Percentiles rank a stretch among this genome's conserved stretches.
Conservation (phyloP, 2,888 invertebrate genomes). For the Cerastoderma edule region DNA sequence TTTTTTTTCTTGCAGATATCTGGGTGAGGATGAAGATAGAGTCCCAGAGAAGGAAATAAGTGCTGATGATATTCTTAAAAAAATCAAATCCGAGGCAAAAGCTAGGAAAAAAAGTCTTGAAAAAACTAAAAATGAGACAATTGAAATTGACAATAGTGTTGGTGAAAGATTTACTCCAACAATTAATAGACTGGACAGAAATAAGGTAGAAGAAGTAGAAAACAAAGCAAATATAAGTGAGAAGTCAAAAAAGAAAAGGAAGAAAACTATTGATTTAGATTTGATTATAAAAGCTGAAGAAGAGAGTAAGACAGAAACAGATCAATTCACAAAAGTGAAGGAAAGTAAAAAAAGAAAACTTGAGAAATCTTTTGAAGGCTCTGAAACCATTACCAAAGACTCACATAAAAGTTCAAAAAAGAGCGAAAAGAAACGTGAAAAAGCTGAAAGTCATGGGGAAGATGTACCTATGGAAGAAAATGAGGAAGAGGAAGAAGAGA, state of each 20-base stretch:
- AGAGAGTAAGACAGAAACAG: conserved; percentile 15
- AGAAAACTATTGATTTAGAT: conserved; percentile 7
- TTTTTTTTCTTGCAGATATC: conserved; percentile 48
- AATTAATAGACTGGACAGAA: neutral
- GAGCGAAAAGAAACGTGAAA: neutral
- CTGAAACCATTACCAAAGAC: neutral
- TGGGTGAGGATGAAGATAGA: conserved; percentile 57
- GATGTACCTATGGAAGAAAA: neutral
- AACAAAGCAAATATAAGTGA: neutral
- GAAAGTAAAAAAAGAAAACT: conserved; percentile 6
- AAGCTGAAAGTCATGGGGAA: neutral
- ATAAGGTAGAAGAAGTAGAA: conserved; percentile 15
- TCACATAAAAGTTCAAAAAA: neutral
- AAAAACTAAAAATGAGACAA: neutral
- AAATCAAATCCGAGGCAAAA: conserved; percentile 64
- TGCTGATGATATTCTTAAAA: conserved; percentile 56
- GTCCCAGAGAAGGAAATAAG: conserved; percentile 27
- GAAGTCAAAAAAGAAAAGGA: neutral
- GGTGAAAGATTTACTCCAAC: neutral
- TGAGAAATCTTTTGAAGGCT: neutral
- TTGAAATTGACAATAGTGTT: neutral
- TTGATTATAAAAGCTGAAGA: conserved; percentile 17
- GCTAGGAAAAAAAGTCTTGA: conserved; percentile 43
- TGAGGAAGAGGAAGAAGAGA: conserved; percentile 14
- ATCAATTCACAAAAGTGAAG: neutral